Conservation (phyloP, 2,888 invertebrate genomes). For the Drosophila limbata region DNA sequence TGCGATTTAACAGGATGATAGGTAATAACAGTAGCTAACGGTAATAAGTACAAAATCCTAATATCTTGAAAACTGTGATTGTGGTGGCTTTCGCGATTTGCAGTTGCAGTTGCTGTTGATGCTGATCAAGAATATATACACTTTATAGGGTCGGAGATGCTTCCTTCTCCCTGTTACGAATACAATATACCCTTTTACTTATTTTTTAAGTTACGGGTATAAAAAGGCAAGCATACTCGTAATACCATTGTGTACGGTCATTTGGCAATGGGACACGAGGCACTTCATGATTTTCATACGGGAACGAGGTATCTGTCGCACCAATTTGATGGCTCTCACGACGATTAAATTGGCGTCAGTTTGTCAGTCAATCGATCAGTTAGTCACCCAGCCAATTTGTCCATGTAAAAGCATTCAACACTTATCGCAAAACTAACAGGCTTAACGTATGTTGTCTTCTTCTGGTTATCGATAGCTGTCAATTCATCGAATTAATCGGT, state of each 20-base stretch:
- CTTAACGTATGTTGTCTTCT: constrained; percentile 6
- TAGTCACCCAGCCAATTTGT: not conserved
- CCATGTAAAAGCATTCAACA: constrained; percentile 9
- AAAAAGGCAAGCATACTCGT: not conserved
- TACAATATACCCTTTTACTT: too few species aligned
- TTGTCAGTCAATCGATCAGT: constrained; percentile 8
- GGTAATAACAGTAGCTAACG: too few species aligned
- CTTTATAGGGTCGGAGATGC: too few species aligned
- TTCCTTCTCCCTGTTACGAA: too few species aligned
- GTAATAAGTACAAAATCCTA: too few species aligned
- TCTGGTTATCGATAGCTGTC: constrained; percentile 26
- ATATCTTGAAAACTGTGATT: too few species aligned
- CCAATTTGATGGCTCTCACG: constrained; percentile 23
- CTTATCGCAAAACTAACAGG: constrained; percentile 24
- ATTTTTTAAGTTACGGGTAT: too few species aligned
- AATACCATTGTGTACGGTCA: constrained; percentile 30
- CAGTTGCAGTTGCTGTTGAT: too few species aligned
- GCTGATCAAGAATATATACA: too few species aligned
- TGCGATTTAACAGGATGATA: too few species aligned
- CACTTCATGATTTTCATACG: constrained; percentile 15
- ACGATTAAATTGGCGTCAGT: constrained; percentile 24
- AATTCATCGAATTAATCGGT: constrained; percentile 24
- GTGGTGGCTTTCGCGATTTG: too few species aligned
- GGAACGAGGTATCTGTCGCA: constrained; percentile 1
- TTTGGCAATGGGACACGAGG: constrained; percentile 9